phyloP scores from a whole-genome alignment of 2,113 vertebrate species.

The Psammodynastes pulverulentus region DNA sequence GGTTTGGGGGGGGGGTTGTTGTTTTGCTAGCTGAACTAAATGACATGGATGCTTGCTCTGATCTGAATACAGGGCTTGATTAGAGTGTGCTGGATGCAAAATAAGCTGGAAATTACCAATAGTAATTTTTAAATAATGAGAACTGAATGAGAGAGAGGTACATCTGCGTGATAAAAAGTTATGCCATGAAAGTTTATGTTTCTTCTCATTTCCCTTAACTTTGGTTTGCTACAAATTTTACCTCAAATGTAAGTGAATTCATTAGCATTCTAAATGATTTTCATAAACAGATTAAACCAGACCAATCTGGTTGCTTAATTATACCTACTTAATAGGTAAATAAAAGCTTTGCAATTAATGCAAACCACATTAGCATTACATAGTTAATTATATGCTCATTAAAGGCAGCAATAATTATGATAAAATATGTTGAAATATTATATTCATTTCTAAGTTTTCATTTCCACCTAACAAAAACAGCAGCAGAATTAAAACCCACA shows the following conservation, averaged over 20 bases:
- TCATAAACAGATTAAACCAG: constrained; percentile 22
- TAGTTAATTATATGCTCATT: constrained; percentile 42
- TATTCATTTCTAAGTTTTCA: constrained; percentile 29
- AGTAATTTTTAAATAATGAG: background rate
- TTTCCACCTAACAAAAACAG: background rate
- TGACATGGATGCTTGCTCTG: background rate
- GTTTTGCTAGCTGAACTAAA: background rate
- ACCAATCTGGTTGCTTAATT: constrained; percentile 18
- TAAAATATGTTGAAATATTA: constrained; percentile 15
- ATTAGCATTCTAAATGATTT: constrained; percentile 9
- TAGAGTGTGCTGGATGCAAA: background rate
- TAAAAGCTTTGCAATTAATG: constrained; percentile 21
- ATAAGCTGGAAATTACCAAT: background rate
- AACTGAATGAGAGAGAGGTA: background rate
- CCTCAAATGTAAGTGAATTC: background rate
- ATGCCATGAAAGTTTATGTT: background rate
- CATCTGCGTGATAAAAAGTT: background rate
- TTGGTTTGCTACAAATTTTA: background rate
- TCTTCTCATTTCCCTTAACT: background rate
- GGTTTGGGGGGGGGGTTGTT: background rate
- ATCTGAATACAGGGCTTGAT: background rate
- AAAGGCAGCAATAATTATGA: constrained; percentile 24
- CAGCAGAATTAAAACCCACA: constrained; percentile 7
- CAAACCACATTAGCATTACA: constrained; percentile 36
- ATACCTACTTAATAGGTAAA: constrained; percentile 33